A percentile compares a stretch with the other conserved stretches of the same genome.
These are phyloP conservation scores for Poeciliopsis paucimaculata DNA, from an alignment of 2,797 vertebrate species.

Conservation along the genomic window DNA sequence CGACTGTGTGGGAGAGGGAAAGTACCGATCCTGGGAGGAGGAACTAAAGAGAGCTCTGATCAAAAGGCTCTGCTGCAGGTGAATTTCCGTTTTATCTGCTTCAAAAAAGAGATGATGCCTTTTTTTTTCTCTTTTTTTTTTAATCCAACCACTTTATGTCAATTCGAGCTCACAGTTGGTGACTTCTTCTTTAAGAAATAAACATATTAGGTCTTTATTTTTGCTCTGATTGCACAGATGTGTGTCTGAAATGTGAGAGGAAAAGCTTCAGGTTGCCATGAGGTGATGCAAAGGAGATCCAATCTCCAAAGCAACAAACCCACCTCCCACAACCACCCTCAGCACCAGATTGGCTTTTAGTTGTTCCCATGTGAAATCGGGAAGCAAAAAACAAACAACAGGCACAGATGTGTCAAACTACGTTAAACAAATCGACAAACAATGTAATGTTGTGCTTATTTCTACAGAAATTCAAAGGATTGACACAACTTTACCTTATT, in stretches of 20 bases:
- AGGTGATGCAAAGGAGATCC: conserved; percentile 49
- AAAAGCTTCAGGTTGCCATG: conserved; percentile 39
- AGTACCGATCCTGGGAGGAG: conserved; percentile 10
- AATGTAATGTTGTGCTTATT: not conserved
- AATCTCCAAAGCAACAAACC: conserved; percentile 61
- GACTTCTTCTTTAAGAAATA: not conserved
- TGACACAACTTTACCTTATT: not conserved
- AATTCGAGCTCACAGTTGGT: not conserved
- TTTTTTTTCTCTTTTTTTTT: not conserved
- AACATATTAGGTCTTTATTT: not conserved
- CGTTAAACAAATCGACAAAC: not conserved
- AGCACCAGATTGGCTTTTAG: conserved; percentile 25
- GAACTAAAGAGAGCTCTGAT: conserved; percentile 38
- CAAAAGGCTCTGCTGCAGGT: conserved; percentile 41
- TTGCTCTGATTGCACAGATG: not conserved
- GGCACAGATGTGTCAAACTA: not conserved
- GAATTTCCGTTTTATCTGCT: conserved; percentile 44
- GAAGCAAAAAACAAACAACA: conserved; percentile 17
- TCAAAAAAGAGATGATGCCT: not conserved
- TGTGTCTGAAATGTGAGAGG: conserved; percentile 5
- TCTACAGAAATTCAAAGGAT: not conserved
- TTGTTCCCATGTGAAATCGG: conserved; percentile 36
- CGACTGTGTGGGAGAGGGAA: conserved; percentile 14
- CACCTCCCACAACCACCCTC: not conserved
- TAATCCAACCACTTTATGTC: not conserved